Evolutionary conservation across 1,140 invertebrate species (phyloP).

Genomic region (Platyscapa corneri): DNA sequence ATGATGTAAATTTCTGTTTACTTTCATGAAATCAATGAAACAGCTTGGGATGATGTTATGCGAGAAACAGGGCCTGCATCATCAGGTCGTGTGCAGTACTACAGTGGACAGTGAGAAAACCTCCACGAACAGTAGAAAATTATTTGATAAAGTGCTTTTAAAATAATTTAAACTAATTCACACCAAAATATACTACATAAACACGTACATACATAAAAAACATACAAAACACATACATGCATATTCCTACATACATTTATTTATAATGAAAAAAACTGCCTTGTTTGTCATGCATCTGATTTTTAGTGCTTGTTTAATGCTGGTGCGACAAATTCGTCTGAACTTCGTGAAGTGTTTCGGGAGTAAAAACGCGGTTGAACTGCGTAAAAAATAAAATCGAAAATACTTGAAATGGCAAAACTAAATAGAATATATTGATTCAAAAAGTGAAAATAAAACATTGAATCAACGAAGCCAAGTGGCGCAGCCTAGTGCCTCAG

Average conservation of each 20-base stretch:
- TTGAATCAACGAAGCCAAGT: slow-evolving; percentile 52
- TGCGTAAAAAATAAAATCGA: slow-evolving; percentile 45
- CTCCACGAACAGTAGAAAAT: slow-evolving; percentile 53
- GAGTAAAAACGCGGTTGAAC: slow-evolving; percentile 51
- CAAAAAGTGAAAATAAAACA: slow-evolving; percentile 42
- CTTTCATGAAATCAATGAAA: slow-evolving; percentile 38
- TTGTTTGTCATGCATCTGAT: slow-evolving; percentile 49
- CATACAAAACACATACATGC: not conserved
- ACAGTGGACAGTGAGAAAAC: slow-evolving; percentile 70
- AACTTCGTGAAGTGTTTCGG: slow-evolving; percentile 40
- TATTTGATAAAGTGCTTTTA: slow-evolving; percentile 59
- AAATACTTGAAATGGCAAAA: slow-evolving; percentile 27
- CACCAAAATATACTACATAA: slow-evolving; percentile 29
- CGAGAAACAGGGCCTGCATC: slow-evolving; percentile 65
- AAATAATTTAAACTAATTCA: slow-evolving; percentile 42
- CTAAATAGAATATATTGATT: slow-evolving; percentile 45
- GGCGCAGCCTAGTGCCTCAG: slow-evolving; percentile 54
- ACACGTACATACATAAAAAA: slow-evolving; percentile 25
- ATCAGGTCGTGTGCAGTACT: slow-evolving; percentile 68
- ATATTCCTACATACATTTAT: slow-evolving; percentile 44
- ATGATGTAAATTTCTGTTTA: slow-evolving; percentile 32
- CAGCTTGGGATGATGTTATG: slow-evolving; percentile 71
- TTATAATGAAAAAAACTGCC: slow-evolving; percentile 49
- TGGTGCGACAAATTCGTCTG: slow-evolving; percentile 44
- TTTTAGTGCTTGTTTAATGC: slow-evolving; percentile 51